phyloP scores from a whole-genome alignment of 2,113 vertebrate species.

The Artemisiospiza belli region DNA sequence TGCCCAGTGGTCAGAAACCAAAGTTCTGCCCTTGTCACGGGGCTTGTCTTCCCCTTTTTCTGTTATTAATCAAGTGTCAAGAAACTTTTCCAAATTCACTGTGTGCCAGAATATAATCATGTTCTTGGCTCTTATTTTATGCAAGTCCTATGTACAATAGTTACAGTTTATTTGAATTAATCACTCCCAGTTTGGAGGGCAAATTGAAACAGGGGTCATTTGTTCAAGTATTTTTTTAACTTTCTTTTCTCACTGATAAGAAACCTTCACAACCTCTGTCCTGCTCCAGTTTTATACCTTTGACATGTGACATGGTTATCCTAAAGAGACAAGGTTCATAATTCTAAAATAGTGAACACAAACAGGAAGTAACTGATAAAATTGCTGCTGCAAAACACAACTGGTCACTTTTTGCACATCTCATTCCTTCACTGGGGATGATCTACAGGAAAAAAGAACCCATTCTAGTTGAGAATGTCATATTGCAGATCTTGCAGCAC shows the following conservation, averaged over 20 bases:
- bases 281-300: background rate
- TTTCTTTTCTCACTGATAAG: background rate
- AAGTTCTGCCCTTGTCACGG: background rate
- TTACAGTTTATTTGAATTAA: slow-evolving; percentile 3
- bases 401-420: background rate
- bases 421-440: background rate
- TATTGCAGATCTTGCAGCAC: background rate
- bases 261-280: background rate
- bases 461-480: background rate
- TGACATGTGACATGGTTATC: background rate
- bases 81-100: background rate
- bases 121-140: background rate
- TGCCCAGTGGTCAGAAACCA: background rate
- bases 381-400: background rate
- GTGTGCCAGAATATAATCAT: background rate
- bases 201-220: background rate
- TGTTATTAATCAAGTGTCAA: background rate
- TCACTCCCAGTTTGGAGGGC: background rate
- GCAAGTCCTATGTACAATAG: background rate
- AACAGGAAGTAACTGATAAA: background rate
- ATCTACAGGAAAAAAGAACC: background rate
- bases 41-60: background rate
- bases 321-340: background rate
- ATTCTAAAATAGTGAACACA: too few relatives aligned
- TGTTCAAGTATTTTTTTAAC: background rate